A percentile compares a stretch with the other conserved stretches of the same genome.
Evolutionary conservation across 2,113 vertebrate genomes (phyloP).

Genomic region (Actinemys pallida): DNA sequence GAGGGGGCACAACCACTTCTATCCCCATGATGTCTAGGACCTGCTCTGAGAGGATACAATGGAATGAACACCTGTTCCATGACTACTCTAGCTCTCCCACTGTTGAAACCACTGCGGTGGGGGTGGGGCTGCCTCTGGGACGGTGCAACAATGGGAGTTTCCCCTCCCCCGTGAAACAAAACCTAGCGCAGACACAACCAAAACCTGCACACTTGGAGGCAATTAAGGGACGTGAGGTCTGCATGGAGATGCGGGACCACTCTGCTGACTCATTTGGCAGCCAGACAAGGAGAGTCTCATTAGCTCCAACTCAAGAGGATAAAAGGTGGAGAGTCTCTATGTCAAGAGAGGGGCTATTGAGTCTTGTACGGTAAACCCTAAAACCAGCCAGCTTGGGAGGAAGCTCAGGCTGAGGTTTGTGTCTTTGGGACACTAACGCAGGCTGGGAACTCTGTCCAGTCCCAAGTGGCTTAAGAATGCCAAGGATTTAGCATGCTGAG

Average conservation of each 20-base stretch:
- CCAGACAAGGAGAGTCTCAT: neutral
- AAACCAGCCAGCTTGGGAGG: neutral
- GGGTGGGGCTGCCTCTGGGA: neutral
- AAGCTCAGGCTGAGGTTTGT: neutral
- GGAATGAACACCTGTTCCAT: neutral
- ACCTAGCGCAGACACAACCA: neutral
- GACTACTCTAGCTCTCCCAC: neutral
- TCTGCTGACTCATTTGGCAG: neutral
- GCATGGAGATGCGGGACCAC: conserved; percentile 1
- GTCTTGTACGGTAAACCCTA: neutral
- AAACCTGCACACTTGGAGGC: conserved; percentile 25
- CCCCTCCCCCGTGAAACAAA: accelerated
- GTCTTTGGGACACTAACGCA: accelerated
- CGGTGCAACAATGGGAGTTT: accelerated
- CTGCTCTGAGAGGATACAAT: neutral
- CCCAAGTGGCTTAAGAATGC: neutral
- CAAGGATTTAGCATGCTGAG: neutral
- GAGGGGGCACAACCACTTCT: accelerated
- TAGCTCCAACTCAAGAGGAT: neutral
- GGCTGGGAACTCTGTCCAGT: neutral
- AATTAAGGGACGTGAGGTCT: conserved; percentile 51
- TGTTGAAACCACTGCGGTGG: neutral
- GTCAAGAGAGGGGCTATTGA: neutral
- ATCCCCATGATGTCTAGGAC: too few relatives aligned
- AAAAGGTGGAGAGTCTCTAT: neutral